phyloP scores from a whole-genome alignment of 2,888 invertebrate species.

The Drosophila atroscutellata region DNA sequence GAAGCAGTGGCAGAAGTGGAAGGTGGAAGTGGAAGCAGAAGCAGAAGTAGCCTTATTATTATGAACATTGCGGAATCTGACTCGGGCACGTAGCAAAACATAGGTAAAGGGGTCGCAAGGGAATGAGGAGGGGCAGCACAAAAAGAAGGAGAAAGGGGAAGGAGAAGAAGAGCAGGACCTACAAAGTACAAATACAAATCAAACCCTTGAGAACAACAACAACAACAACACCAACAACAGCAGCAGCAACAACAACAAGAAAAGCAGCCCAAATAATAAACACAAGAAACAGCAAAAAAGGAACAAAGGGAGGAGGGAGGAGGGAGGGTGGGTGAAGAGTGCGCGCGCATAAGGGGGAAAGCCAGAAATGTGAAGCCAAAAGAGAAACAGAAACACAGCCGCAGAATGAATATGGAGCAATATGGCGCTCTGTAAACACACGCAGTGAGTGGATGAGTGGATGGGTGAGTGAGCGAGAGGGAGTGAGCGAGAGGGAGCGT shows the following conservation, averaged over 20 bases:
- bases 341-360: constrained; percentile 44
- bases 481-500: constrained; percentile 26
- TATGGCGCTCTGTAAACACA: constrained; percentile 70
- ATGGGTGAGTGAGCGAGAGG: constrained; percentile 16
- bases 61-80: constrained; percentile 69
- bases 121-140: constrained; percentile 35
- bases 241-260: constrained; percentile 21
- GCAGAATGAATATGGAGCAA: constrained; percentile 57
- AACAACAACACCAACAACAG: constrained; percentile 16
- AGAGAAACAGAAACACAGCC: constrained; percentile 33
- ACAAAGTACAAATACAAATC: constrained; percentile 76
- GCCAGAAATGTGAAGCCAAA: constrained; percentile 35
- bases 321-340: background rate
- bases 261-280: constrained; percentile 69
- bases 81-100: constrained; percentile 74
- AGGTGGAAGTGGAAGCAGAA: constrained; percentile 30
- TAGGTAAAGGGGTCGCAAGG: constrained; percentile 15
- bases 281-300: constrained; percentile 43
- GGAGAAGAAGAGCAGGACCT: constrained; percentile 57
- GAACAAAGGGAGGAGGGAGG: background rate
- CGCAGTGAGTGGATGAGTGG: constrained; percentile 31
- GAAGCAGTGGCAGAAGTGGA: constrained; percentile 51
- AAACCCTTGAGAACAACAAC: constrained; percentile 74
- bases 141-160: constrained; percentile 22
- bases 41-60: constrained; percentile 80